Base-by-base conservation (phyloP, 2,113 vertebrate genomes). In the Corapipo altera region DNA sequence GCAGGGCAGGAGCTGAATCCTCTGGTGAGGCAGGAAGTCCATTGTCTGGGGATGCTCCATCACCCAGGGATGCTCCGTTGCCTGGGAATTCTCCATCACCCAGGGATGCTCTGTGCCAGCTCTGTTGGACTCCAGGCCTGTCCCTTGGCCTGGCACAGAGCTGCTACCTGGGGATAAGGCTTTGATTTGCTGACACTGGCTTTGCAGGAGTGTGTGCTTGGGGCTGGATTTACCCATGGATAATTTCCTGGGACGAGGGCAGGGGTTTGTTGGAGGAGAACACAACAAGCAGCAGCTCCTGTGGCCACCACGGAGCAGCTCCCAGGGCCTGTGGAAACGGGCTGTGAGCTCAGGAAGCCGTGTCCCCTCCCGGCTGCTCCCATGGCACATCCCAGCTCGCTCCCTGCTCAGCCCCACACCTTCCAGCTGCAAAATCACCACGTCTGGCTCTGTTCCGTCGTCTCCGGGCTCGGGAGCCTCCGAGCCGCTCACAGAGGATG, bases 331-430 rank as follows among this genome's bases (percentile, higher is more conserved):
- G 5, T 26, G 71, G 83, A 26, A 57, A 27, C 2, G 1, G 1
- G 11, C 12, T 27, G 33, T 12, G 76, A 39, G 35, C 32, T 79
- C 7, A 6, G 52, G 52, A 48, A 51, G 39, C 44, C 0, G 0
- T 4, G 66, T 65, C n/a, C 33, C 41, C 8, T 30, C 46, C 44
- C 67, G 20, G 78, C 13, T 0, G 8, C 84, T 43, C 44, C 15
- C 32, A 1, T 1, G 13, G 41, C 71, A 57, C 46, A 27, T n/a
- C 70, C 8, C 1, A 30, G 12, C 57, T 52, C 5, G 0, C 0
- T 4, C 46, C 39, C 48, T 46, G 30, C 17, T 1, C 64, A 80
- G 41, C 41, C 33, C 49, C 0, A 1, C 0, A 1, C n/a, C 37
- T 81, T 48, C 23, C 28, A 35, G 7, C 8, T 69, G 92, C 18